Evolutionary conservation across 2,888 invertebrate species (phyloP).

Genomic region (Empis stercorea): DNA sequence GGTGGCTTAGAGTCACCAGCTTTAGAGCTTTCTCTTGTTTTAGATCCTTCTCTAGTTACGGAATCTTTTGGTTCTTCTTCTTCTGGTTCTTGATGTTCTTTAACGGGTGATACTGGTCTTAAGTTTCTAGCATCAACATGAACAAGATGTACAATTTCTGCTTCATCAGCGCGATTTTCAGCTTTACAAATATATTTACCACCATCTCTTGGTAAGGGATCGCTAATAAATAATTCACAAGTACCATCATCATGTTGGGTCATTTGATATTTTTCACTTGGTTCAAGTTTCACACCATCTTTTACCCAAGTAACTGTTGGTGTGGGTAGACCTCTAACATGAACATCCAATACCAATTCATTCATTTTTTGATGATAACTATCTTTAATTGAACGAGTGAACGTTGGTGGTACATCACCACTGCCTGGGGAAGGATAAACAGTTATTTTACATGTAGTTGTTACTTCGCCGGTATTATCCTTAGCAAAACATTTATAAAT

Average conservation of each 20-base stretch:
- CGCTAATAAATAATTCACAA: slow-evolving; percentile 52
- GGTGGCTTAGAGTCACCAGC: slow-evolving; percentile 15
- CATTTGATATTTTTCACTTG: slow-evolving; percentile 49
- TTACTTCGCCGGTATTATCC: slow-evolving; percentile 58
- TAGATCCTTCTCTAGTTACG: background rate
- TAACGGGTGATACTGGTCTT: slow-evolving; percentile 23
- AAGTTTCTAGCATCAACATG: slow-evolving; percentile 46
- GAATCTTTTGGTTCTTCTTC: slow-evolving; percentile 4
- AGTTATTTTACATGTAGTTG: slow-evolving; percentile 47
- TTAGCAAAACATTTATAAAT: slow-evolving; percentile 66
- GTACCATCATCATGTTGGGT: slow-evolving; percentile 62
- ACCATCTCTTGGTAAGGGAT: slow-evolving; percentile 49
- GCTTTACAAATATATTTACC: slow-evolving; percentile 43
- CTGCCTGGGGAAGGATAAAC: slow-evolving; percentile 31
- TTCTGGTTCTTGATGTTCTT: slow-evolving; percentile 22
- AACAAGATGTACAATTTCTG: slow-evolving; percentile 60
- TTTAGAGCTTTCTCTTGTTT: background rate
- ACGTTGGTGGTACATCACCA: slow-evolving; percentile 54
- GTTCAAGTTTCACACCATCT: slow-evolving; percentile 49
- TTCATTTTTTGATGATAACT: slow-evolving; percentile 45
- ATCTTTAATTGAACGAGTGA: slow-evolving; percentile 59
- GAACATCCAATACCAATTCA: slow-evolving; percentile 67
- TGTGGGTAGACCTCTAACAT: slow-evolving; percentile 59
- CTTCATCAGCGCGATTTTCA: slow-evolving; percentile 57
- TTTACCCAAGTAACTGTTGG: slow-evolving; percentile 63